Base-by-base conservation (phyloP, 2,113 vertebrate species). In the Terrapene triunguis region DNA sequence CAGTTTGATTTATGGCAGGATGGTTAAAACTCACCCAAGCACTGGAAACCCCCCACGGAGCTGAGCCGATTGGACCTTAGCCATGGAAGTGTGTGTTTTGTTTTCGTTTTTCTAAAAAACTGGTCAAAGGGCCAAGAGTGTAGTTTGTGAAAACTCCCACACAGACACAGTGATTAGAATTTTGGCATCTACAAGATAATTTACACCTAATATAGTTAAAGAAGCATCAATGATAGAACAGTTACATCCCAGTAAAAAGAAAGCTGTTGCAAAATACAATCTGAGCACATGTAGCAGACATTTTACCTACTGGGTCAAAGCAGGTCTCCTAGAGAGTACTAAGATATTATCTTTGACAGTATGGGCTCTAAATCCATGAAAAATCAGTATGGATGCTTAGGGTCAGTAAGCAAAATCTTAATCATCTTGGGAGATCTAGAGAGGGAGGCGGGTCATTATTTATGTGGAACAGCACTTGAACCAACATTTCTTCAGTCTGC, bases 1-100 rank as follows among this genome's bases (percentile, higher is more conserved):
- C 84, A 94, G 92, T 87, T 94, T 97, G 95, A 97, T 97, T 98
- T 97, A 96, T 98, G 97, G 96, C 91, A 94, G 47, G 54, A 53
- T 96, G 92, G 96, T 98, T 98, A 97, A 98, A 98, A 98, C 98
- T 98, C 97, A 98, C 97, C 95, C 97, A 92, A 92, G 92, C 83
- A 78, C 92, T 98, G 91, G 93, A 98, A 97, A 89, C 76, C 87
- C 91, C 96, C 90, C 48, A 22, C 81, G 80, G 92, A 97, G 92
- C 95, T 92, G 95, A 95, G 94, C 84, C 89, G 74, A 90, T 96
- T 95, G 87, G 88, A 83, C 92, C 53, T 84, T 92, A 89, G 94
- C 94, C 95, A 82, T 1, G 74, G 57, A 88, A 90, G 53, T 80
- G 93, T 95, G 42, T 78, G 69, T 38, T 80, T 84, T 93, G 54